Conservation (phyloP, 1,140 invertebrate genomes). For the Contarinia nasturtii region DNA sequence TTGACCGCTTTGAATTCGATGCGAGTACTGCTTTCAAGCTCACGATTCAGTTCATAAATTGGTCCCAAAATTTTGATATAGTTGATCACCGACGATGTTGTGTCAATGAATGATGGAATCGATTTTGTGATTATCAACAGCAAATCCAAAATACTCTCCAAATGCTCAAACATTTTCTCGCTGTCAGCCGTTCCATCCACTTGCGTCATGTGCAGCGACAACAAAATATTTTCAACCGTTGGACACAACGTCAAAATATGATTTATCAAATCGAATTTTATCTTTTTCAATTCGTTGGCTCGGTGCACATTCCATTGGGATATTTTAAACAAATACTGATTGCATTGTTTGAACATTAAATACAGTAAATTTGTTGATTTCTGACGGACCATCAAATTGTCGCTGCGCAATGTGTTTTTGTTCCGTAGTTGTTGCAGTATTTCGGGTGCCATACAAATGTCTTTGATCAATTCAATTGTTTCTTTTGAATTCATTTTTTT, state of each 20-base stretch:
- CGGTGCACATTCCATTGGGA: constrained; percentile 8
- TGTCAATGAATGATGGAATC: constrained; percentile 18
- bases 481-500: constrained; percentile 18
- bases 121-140: constrained; percentile 17
- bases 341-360: constrained; percentile 20
- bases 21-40: constrained; percentile 19
- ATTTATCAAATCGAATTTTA: constrained; percentile 21
- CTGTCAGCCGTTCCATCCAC: constrained; percentile 7
- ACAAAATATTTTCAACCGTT: constrained; percentile 13
- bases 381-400: constrained; percentile 7
- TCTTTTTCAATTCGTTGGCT: constrained; percentile 15
- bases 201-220: constrained; percentile 10
- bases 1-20: constrained; percentile 45
- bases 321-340: constrained; percentile 15
- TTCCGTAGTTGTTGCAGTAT: constrained; percentile 12
- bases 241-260: constrained; percentile 18
- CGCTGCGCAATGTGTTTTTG: constrained; percentile 5
- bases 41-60: constrained; percentile 9
- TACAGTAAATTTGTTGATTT: constrained; percentile 10
- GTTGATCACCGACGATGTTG: constrained; percentile 17
- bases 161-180: constrained; percentile 13
- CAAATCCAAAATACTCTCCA: constrained; percentile 17
- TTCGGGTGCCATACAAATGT: constrained; percentile 17
- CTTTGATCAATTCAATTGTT: constrained; percentile 16
- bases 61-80: constrained; percentile 19